Conservation (phyloP, 2,797 vertebrate species). For the Neoniphon sammara region DNA sequence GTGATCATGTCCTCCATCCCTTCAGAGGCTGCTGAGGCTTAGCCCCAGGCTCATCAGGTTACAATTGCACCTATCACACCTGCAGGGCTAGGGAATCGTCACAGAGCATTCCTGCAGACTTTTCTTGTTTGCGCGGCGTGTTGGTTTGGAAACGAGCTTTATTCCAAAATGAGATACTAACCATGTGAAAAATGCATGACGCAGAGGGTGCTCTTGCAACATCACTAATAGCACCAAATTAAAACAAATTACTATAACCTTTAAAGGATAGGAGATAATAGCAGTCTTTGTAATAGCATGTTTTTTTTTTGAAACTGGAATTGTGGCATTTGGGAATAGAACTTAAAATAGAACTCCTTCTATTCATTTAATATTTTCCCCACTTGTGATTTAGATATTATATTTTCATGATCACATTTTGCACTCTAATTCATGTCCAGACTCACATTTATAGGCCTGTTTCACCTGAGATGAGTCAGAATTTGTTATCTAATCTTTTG, state of each 20-base stretch:
- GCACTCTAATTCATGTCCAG: neutral
- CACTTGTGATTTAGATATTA: neutral
- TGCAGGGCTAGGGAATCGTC: slow-evolving; percentile 57
- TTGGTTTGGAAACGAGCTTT: slow-evolving; percentile 58
- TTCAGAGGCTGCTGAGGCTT: slow-evolving; percentile 67
- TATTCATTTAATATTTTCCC: neutral
- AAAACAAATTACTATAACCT: slow-evolving; percentile 69
- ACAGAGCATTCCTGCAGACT: slow-evolving; percentile 67
- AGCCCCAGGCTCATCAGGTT: slow-evolving; percentile 77
- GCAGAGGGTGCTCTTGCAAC: neutral
- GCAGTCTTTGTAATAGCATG: slow-evolving; percentile 33
- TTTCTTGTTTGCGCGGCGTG: slow-evolving; percentile 60
- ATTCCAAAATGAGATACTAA: neutral
- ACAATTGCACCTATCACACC: slow-evolving; percentile 72
- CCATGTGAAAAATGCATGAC: neutral
- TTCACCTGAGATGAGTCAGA: slow-evolving; percentile 1
- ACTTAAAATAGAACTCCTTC: slow-evolving; percentile 22
- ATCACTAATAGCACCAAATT: slow-evolving; percentile 33
- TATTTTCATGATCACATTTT: slow-evolving; percentile 3
- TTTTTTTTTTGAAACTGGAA: neutral
- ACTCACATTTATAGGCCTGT: slow-evolving; percentile 11
- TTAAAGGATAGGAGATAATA: slow-evolving; percentile 69
- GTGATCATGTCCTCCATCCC: slow-evolving; percentile 74
- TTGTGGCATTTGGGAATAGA: neutral
- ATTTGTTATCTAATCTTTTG: slow-evolving; percentile 20